Conservation (phyloP, 2,113 vertebrate genomes). For the Ptyas mucosa region DNA sequence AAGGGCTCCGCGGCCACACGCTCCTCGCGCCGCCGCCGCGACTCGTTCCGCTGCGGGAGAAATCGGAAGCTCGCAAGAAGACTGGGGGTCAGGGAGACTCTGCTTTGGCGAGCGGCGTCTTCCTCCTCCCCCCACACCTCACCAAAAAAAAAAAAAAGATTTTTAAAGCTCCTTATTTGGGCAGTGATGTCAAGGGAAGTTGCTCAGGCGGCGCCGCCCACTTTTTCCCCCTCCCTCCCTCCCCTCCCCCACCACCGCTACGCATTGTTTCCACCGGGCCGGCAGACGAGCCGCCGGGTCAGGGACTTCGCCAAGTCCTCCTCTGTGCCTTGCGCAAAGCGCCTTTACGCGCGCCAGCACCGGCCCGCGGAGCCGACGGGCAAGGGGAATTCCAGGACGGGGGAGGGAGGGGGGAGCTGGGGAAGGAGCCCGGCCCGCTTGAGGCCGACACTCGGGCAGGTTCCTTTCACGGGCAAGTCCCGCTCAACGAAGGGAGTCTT, state of each 20-base stretch:
- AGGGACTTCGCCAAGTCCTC: background rate
- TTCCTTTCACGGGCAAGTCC: background rate
- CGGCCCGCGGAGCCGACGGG: background rate
- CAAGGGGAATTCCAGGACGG: background rate
- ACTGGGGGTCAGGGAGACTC: slow-evolving; percentile 31
- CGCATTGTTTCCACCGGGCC: slow-evolving; percentile 73
- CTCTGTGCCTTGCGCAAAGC: background rate
- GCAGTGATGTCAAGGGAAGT: slow-evolving; percentile 88
- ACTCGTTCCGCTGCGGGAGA: background rate
- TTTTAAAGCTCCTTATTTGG: slow-evolving; percentile 86
- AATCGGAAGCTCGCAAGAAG: background rate
- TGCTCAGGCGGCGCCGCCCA: slow-evolving; percentile 75
- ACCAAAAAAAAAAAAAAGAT: slow-evolving; percentile 35
- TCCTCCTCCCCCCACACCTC: slow-evolving; percentile 10
- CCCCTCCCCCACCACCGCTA: slow-evolving; percentile 56
- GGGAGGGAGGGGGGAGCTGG: background rate
- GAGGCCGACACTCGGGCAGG: background rate
- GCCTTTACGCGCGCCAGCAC: background rate
- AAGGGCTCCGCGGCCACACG: background rate
- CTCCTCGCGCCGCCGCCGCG: background rate
- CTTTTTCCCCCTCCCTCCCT: slow-evolving; percentile 11
- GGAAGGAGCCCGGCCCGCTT: background rate
- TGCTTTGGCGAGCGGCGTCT: slow-evolving; percentile 43
- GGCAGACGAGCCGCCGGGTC: background rate
- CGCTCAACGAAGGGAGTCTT: background rate